Conservation (phyloP, 2,888 invertebrate genomes). For the Ochlodes sylvanus region DNA sequence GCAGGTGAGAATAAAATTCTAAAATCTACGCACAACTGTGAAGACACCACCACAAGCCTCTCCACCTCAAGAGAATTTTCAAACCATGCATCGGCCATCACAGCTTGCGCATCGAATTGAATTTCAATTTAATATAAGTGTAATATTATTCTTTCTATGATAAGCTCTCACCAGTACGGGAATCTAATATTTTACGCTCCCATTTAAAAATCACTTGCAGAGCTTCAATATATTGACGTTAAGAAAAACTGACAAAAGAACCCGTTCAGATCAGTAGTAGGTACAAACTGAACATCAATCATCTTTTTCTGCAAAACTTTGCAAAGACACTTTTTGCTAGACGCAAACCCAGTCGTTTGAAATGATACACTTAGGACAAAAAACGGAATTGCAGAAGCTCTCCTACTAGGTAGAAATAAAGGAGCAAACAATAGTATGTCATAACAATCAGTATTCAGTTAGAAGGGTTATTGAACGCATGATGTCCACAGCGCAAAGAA, state of each 20-base stretch:
- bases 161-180: not conserved
- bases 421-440: not conserved
- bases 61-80: too few species aligned
- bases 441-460: not conserved
- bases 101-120: not conserved
- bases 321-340: slow-evolving; percentile 13
- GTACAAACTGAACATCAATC: slow-evolving; percentile 28
- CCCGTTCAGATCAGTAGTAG: slow-evolving; percentile 19
- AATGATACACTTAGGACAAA: slow-evolving; percentile 6
- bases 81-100: too few species aligned
- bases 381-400: not conserved
- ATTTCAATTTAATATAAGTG: not conserved
- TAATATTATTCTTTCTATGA: not conserved
- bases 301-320: slow-evolving; percentile 31
- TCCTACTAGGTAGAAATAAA: not conserved
- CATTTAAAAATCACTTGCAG: slow-evolving; percentile 25
- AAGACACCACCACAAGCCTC: too few species aligned
- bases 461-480: too few species aligned
- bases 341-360: not conserved
- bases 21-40: too few species aligned
- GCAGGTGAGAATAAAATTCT: too few species aligned
- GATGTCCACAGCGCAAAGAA: too few species aligned
- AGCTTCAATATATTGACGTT: slow-evolving; percentile 8
- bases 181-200: slow-evolving; percentile 29
- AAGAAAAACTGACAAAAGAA: slow-evolving; percentile 33